Percentiles rank a stretch among this genome's conserved stretches.
Evolutionary conservation across 53 echinoderm and acorn worm species (phyloP).

Genomic region (Astropecten irregularis): DNA sequence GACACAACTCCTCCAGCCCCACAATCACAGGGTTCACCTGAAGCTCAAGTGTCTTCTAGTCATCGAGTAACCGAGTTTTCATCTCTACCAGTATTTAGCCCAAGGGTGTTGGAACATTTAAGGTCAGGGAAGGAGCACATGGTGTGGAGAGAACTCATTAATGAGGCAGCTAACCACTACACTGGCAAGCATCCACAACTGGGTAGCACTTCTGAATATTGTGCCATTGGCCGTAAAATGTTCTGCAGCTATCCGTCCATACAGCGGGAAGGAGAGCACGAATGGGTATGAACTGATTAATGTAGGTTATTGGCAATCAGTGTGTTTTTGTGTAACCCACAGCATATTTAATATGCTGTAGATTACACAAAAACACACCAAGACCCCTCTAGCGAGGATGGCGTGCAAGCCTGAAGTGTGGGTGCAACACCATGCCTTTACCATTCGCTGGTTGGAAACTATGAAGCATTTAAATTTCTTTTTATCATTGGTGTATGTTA

Average conservation of each 20-base stretch:
- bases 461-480: not conserved
- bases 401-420: too few species aligned
- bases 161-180: slow-evolving; percentile 39
- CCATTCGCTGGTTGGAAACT: too few species aligned
- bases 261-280: slow-evolving; percentile 32
- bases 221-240: slow-evolving; percentile 25
- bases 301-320: not conserved
- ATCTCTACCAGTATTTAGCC: slow-evolving; percentile 32
- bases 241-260: slow-evolving; percentile 22
- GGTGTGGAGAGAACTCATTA: slow-evolving; percentile 28
- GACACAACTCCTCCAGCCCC: not conserved
- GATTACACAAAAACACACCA: too few species aligned
- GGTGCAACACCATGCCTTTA: too few species aligned
- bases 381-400: too few species aligned
- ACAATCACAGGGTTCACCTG: slow-evolving; percentile 1
- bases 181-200: not conserved
- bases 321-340: too few species aligned
- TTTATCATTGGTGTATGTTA: not conserved
- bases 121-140: slow-evolving; percentile 4
- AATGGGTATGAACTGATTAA: slow-evolving; percentile 35
- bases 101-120: slow-evolving; percentile 1
- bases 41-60: not conserved
- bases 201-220: not conserved
- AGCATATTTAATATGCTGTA: too few species aligned
- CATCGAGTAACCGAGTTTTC: not conserved